phyloP scores from a whole-genome alignment of 1,140 invertebrate genomes.

The Drosophila oshimai region DNA sequence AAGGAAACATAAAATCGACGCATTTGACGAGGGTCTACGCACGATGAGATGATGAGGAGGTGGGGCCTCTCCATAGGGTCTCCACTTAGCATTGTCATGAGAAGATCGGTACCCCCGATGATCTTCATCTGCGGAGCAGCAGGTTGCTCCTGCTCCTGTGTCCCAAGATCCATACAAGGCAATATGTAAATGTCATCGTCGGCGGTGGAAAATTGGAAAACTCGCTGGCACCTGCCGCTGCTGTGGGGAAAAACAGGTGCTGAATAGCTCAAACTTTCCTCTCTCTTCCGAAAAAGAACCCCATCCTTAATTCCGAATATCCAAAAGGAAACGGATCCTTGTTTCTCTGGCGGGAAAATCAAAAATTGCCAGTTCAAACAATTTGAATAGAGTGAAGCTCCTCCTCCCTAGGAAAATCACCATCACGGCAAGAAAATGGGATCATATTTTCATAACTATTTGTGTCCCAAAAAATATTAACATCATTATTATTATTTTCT shows the following conservation, averaged over 20 bases:
- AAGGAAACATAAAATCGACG: conserved; percentile 63
- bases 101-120: neutral
- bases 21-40: conserved; percentile 67
- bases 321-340: too few relatives aligned
- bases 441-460: too few relatives aligned
- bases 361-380: conserved; percentile 72
- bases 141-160: neutral
- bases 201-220: neutral
- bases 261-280: neutral
- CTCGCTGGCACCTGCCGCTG: conserved; percentile 21
- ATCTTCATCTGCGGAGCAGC: neutral
- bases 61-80: too few relatives aligned
- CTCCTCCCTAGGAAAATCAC: conserved; percentile 3
- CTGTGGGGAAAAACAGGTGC: conserved; percentile 22
- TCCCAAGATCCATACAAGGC: neutral
- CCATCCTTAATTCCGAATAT: too few relatives aligned
- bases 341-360: conserved; percentile 16
- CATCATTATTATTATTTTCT: too few relatives aligned
- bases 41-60: conserved; percentile 46
- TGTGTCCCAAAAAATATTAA: too few relatives aligned
- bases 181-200: conserved; percentile 37
- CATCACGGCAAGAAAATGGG: neutral
- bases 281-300: too few relatives aligned
- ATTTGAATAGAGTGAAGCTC: conserved; percentile 43
- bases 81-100: conserved; percentile 33